A percentile compares a stretch with the other conserved stretches of the same genome.
Evolutionary conservation across 2,888 invertebrate species (phyloP).

Genomic region (Pterostichus madidus): DNA sequence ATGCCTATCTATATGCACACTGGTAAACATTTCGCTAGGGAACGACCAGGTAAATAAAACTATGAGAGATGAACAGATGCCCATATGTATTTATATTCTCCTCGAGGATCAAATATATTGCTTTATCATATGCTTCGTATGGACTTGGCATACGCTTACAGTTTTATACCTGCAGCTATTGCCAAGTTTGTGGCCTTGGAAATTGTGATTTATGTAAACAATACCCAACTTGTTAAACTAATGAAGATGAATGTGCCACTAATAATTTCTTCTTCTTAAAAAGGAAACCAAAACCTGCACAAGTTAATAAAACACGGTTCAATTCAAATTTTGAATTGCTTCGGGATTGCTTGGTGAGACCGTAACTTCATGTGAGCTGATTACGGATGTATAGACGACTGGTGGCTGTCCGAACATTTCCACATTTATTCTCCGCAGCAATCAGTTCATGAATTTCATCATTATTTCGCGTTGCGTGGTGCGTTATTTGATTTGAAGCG

Average conservation of each 20-base stretch:
- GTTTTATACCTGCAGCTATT: not conserved
- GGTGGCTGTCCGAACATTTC: slow-evolving; percentile 14
- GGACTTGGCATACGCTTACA: not conserved
- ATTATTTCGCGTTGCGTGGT: slow-evolving; percentile 65
- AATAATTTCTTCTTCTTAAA: too few relatives aligned
- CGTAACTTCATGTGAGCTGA: too few relatives aligned
- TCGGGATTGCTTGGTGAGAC: slow-evolving; percentile 39
- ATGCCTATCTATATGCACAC: slow-evolving; percentile 67
- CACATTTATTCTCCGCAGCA: slow-evolving; percentile 58
- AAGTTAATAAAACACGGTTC: not conserved
- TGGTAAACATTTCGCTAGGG: slow-evolving; percentile 57
- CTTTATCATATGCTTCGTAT: slow-evolving; percentile 32
- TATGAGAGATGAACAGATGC: slow-evolving; percentile 42
- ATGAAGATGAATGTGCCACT: not conserved
- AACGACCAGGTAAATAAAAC: slow-evolving; percentile 66
- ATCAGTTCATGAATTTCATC: slow-evolving; percentile 67
- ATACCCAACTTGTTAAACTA: not conserved
- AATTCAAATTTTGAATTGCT: slow-evolving; percentile 54
- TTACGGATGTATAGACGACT: not conserved
- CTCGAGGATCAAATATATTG: slow-evolving; percentile 57
- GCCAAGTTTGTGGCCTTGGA: not conserved
- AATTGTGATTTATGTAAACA: slow-evolving; percentile 51
- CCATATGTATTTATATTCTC: slow-evolving; percentile 58
- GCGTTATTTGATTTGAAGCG: slow-evolving; percentile 65
- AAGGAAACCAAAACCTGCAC: not conserved